phyloP scores from a whole-genome alignment of 1,140 invertebrate genomes.

The Musca vetustissima region DNA sequence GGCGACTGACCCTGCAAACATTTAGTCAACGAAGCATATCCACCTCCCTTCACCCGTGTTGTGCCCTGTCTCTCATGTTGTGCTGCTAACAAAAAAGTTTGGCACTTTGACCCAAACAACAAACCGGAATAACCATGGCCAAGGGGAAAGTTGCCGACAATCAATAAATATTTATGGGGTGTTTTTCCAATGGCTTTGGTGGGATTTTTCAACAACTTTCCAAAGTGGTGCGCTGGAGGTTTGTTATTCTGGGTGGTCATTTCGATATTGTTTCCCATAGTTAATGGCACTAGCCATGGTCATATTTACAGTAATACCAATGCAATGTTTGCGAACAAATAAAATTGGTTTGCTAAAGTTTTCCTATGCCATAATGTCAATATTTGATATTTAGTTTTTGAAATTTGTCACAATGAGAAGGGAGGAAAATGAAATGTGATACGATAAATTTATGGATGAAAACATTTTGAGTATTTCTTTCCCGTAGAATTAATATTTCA shows the following conservation, averaged over 20 bases:
- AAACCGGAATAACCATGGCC: neutral
- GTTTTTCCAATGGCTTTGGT: slow-evolving; percentile 8
- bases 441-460: too few species aligned
- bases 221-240: too few species aligned
- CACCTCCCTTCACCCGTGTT: neutral
- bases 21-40: slow-evolving; percentile 10
- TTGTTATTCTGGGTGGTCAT: neutral
- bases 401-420: too few species aligned
- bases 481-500: too few species aligned
- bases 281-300: neutral
- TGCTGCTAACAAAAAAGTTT: neutral
- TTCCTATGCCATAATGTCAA: slow-evolving; percentile 12
- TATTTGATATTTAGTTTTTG: slow-evolving; percentile 15
- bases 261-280: slow-evolving; percentile 15
- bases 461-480: too few species aligned
- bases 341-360: slow-evolving; percentile 7
- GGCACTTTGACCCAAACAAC: slow-evolving; percentile 6
- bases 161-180: slow-evolving; percentile 19
- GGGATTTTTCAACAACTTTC: slow-evolving; percentile 6
- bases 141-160: slow-evolving; percentile 16
- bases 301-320: too few species aligned
- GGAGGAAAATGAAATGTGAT: too few species aligned
- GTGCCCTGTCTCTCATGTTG: neutral
- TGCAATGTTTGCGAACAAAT: neutral
- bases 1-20: slow-evolving; percentile 13